Percentiles rank a stretch among this genome's conserved stretches.
Conservation (phyloP, 2,888 invertebrate genomes). For the Drosophila histrio region DNA sequence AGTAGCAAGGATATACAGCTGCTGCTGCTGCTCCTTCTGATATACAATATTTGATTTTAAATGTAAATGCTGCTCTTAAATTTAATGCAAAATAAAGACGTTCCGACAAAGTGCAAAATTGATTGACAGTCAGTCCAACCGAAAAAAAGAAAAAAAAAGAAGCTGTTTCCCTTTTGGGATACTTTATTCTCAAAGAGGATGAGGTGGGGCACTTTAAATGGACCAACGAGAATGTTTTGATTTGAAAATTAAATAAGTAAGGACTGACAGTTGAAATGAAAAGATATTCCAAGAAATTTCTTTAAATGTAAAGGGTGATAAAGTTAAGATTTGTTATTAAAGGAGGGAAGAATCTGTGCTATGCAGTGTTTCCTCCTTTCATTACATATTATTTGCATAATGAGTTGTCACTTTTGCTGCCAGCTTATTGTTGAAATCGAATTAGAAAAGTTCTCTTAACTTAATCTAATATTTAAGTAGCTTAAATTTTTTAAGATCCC, state of each 20-base stretch:
- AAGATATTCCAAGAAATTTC: not conserved
- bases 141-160: not conserved
- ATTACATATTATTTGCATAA: not conserved
- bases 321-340: not conserved
- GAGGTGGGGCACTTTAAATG: not conserved
- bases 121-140: conserved; percentile 11
- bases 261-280: not conserved
- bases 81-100: conserved; percentile 24
- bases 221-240: not conserved
- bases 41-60: conserved; percentile 52
- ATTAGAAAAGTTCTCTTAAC: not conserved
- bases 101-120: conserved; percentile 33
- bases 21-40: conserved; percentile 27
- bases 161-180: not conserved
- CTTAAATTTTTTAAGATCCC: not conserved
- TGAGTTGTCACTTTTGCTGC: not conserved
- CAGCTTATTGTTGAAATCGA: not conserved
- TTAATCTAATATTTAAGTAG: not conserved
- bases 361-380: not conserved
- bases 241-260: not conserved
- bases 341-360: not conserved
- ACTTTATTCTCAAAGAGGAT: not conserved
- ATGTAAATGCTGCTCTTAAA: conserved; percentile 22
- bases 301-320: not conserved
- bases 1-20: not conserved